Evolutionary conservation across 2,113 vertebrate species (phyloP).

Genomic region (Candoia aspera): DNA sequence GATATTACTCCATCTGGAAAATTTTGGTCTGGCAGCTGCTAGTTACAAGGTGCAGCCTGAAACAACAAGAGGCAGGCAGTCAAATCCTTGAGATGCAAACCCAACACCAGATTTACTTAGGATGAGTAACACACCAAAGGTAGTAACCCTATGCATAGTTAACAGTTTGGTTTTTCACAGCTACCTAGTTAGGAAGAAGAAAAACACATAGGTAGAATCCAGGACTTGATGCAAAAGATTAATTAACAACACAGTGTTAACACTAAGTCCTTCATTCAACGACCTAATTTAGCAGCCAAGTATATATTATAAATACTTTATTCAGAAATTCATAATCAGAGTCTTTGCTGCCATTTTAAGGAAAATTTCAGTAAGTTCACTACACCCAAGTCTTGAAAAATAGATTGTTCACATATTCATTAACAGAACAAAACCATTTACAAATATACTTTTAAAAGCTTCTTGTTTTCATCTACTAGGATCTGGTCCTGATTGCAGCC

Average conservation of each 20-base stretch:
- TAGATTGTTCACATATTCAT: not conserved
- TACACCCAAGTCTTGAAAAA: not conserved
- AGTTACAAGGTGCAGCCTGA: constrained; percentile 31
- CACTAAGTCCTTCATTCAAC: not conserved
- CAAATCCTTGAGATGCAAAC: not conserved
- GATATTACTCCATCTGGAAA: constrained; percentile 32
- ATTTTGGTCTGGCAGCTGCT: constrained; percentile 48
- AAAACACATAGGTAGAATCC: constrained; percentile 33
- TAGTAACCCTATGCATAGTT: not conserved
- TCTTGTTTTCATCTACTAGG: not conserved
- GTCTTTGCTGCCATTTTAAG: not conserved
- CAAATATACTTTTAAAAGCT: not conserved
- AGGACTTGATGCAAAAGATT: constrained; percentile 36
- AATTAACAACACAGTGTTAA: constrained; percentile 44
- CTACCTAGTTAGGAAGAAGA: constrained; percentile 37
- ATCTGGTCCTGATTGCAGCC: too few relatives aligned
- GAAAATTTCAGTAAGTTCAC: not conserved
- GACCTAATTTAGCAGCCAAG: constrained; percentile 45
- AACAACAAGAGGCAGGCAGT: constrained; percentile 8
- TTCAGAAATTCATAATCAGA: constrained; percentile 13
- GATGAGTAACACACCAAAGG: not conserved
- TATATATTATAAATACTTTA: constrained; percentile 41
- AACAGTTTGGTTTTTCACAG: constrained; percentile 42
- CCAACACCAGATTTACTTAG: not conserved
- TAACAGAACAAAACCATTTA: not conserved